phyloP scores from a whole-genome alignment of 1,140 invertebrate species.

The Bemisia tabaci region DNA sequence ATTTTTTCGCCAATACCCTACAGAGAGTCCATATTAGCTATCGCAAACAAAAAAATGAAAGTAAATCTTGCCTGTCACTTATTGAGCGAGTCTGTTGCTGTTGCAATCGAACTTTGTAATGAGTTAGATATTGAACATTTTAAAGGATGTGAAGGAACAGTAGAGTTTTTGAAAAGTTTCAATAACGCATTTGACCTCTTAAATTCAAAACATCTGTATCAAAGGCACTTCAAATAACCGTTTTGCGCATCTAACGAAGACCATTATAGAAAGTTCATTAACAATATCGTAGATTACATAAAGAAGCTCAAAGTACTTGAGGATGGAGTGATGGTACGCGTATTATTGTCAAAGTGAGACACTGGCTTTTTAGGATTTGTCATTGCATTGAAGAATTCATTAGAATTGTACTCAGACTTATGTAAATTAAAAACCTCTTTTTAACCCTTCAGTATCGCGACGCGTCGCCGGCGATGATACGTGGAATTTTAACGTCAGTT shows the following conservation, averaged over 20 bases:
- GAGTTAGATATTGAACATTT: background rate
- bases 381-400: background rate
- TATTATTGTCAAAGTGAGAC: background rate
- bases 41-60: background rate
- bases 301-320: background rate
- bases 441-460: too few species aligned
- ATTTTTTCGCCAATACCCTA: too few species aligned
- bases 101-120: background rate
- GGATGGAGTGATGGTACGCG: background rate
- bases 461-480: too few species aligned
- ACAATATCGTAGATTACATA: too few species aligned
- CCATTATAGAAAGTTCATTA: background rate
- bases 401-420: background rate
- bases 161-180: slow-evolving; percentile 1
- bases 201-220: background rate
- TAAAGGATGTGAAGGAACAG: slow-evolving; percentile 1
- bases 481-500: too few species aligned
- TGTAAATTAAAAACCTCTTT: too few species aligned
- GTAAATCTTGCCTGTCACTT: background rate
- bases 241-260: background rate
- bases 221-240: background rate
- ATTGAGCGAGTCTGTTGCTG: background rate
- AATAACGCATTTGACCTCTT: slow-evolving; percentile 3
- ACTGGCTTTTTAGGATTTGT: slow-evolving; percentile 7
- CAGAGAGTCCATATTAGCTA: too few species aligned